Evolutionary conservation across 2,797 vertebrate species (phyloP).

Genomic region (Sebastes alutus): DNA sequence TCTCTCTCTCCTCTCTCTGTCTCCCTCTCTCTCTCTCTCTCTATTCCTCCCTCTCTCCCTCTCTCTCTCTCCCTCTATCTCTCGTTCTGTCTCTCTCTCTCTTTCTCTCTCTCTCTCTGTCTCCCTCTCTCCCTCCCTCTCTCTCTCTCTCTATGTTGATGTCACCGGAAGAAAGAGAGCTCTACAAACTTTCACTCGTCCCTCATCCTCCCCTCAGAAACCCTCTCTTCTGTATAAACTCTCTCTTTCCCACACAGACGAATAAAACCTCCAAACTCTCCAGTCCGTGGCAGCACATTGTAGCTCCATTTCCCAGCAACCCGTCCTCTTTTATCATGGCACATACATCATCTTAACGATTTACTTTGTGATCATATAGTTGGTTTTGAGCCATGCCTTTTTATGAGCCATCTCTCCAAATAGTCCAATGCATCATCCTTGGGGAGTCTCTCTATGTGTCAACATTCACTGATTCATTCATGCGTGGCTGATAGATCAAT

Average conservation of each 20-base stretch:
- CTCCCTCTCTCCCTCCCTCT: constrained; percentile 17
- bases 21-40: neutral
- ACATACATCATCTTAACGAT: constrained; percentile 50
- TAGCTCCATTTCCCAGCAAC: constrained; percentile 35
- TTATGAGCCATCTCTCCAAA: constrained; percentile 26
- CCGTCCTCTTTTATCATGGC: constrained; percentile 8
- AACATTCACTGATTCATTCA: constrained; percentile 20
- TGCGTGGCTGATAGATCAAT: neutral
- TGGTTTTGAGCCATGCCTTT: constrained; percentile 23
- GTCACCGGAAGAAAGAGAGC: constrained; percentile 70
- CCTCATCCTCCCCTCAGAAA: constrained; percentile 47
- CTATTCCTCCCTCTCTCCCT: fast-evolving
- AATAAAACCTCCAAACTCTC: neutral
- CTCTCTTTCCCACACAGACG: constrained; percentile 48
- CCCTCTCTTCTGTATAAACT: constrained; percentile 15
- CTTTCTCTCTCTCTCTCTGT: neutral
- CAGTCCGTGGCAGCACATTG: constrained; percentile 19
- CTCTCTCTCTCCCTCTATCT: fast-evolving
- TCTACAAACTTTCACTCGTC: constrained; percentile 59
- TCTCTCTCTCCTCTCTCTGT: too few relatives aligned
- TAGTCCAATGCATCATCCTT: constrained; percentile 3
- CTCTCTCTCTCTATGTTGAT: constrained; percentile 71
- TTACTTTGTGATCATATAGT: constrained; percentile 30
- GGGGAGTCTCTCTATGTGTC: neutral
- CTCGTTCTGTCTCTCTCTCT: neutral